Evolutionary conservation across 2,113 vertebrate genomes (phyloP).

Genomic region (Sylvilagus bachmani): DNA sequence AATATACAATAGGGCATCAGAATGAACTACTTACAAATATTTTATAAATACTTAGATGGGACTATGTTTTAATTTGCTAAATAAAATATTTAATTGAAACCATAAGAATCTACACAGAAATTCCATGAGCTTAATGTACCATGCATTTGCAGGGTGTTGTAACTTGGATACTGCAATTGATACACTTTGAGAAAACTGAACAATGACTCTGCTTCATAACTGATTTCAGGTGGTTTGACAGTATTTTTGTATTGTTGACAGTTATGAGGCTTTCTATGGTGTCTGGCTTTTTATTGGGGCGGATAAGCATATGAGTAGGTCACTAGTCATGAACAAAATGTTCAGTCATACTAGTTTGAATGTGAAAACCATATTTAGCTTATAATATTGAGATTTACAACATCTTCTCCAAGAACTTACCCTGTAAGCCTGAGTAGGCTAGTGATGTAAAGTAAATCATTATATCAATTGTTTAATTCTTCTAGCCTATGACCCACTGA

Average conservation of each 20-base stretch:
- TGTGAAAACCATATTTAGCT: conserved; percentile 16
- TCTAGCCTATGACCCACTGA: neutral
- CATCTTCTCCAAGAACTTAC: neutral
- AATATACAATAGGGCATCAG: neutral
- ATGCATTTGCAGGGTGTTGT: neutral
- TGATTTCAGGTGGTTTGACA: conserved; percentile 46
- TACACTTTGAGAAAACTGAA: conserved; percentile 17
- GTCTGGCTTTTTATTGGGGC: conserved; percentile 27
- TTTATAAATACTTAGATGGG: conserved; percentile 21
- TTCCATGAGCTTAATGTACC: neutral
- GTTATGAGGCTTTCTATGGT: neutral
- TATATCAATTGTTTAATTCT: neutral
- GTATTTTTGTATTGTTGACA: conserved; percentile 36
- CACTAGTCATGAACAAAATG: neutral
- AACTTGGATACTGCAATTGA: neutral
- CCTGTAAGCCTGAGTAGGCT: neutral
- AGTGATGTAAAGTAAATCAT: conserved; percentile 17
- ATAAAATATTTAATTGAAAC: neutral
- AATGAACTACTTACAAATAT: neutral
- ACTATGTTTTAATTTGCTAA: neutral
- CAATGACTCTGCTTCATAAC: neutral
- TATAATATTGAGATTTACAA: conserved; percentile 19
- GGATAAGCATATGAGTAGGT: neutral
- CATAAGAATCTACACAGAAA: neutral
- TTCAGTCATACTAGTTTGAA: conserved; percentile 11